Evolutionary conservation across 1,140 invertebrate species (phyloP).

Genomic region (Scaptomyza pallida): DNA sequence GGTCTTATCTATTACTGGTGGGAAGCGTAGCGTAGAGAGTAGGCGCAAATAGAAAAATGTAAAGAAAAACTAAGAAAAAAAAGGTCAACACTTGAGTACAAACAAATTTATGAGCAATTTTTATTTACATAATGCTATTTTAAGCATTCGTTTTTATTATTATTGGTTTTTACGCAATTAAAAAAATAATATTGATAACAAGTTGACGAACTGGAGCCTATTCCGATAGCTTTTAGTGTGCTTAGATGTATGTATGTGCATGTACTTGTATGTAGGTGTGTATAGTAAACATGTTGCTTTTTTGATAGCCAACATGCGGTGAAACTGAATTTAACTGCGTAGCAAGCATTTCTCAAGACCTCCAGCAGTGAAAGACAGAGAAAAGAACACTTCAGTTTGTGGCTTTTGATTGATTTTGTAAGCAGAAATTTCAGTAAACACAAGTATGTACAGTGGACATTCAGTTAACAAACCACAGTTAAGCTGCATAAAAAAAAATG

Average conservation of each 20-base stretch:
- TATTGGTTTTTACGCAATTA: conserved; percentile 32
- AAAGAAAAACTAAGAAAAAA: neutral
- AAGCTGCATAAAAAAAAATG: no score
- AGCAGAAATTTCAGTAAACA: neutral
- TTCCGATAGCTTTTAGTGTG: neutral
- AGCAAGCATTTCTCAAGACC: neutral
- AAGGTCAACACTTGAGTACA: conserved; percentile 52
- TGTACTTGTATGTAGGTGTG: no score
- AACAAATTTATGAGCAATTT: conserved; percentile 66
- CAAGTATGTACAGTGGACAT: no score
- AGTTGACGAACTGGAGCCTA: conserved; percentile 30
- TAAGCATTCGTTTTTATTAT: conserved; percentile 50
- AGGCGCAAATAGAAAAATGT: neutral
- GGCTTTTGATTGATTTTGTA: neutral
- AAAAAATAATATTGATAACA: conserved; percentile 43
- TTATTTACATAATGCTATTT: conserved; percentile 57
- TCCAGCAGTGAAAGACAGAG: neutral
- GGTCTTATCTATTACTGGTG: conserved; percentile 31
- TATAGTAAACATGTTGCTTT: neutral
- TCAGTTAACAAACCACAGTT: no score
- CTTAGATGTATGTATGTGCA: neutral
- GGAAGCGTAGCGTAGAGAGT: neutral
- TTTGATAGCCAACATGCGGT: neutral
- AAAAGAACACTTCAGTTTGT: neutral
- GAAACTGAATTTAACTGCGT: neutral